Percentiles rank a stretch among this genome's conserved stretches.
These are phyloP conservation scores for Papilio machaon DNA, from an alignment of 1,140 invertebrate species.

Conservation along the genomic window DNA sequence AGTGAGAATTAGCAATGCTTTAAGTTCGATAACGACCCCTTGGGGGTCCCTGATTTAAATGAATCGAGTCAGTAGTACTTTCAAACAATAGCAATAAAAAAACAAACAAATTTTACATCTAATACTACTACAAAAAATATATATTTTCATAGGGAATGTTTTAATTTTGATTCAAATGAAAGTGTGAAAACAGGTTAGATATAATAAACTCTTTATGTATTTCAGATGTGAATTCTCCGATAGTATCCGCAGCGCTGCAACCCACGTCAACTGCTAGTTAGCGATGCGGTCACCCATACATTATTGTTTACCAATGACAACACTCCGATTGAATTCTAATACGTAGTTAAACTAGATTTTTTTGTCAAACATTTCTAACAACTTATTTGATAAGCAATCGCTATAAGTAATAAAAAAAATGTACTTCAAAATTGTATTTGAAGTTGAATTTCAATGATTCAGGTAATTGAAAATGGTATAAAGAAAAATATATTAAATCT, in stretches of 20 bases:
- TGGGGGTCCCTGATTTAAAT: no score
- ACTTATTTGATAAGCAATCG: neutral
- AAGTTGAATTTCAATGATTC: neutral
- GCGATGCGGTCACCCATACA: conserved; percentile 69
- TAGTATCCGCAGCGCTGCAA: conserved; percentile 67
- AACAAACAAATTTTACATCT: no score
- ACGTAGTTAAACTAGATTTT: neutral
- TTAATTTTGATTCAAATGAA: no score
- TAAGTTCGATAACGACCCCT: no score
- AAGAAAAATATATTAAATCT: no score
- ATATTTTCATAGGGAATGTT: no score
- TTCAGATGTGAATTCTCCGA: conserved; percentile 76
- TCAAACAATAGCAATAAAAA: no score
- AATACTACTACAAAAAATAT: no score
- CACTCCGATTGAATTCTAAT: neutral
- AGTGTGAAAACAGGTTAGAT: no score
- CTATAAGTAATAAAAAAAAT: neutral
- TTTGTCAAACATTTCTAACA: neutral
- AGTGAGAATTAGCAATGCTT: no score
- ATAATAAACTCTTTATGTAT: conserved; percentile 36
- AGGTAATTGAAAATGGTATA: neutral
- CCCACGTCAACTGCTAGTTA: conserved; percentile 78
- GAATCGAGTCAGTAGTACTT: no score
- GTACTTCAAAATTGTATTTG: neutral
- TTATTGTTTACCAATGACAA: conserved; percentile 62